Evolutionary conservation across 1,140 invertebrate species (phyloP).

Genomic region (Papilio aristodemus): DNA sequence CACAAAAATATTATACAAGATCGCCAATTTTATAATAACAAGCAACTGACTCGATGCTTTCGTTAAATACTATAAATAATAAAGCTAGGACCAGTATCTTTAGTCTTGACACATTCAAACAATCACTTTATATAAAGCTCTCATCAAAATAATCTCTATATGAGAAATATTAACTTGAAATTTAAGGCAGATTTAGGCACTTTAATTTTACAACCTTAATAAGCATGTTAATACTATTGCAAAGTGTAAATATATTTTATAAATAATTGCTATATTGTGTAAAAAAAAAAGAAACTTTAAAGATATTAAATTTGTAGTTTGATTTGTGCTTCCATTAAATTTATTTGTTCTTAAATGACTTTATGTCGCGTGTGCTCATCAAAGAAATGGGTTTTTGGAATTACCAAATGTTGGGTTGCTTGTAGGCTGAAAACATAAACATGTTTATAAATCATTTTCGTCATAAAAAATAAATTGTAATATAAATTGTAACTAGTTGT

Average conservation of each 20-base stretch:
- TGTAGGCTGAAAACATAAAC: constrained; percentile 59
- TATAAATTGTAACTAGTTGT: too few species aligned
- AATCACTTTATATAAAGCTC: constrained; percentile 45
- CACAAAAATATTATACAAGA: constrained; percentile 12
- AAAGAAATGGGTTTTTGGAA: constrained; percentile 75
- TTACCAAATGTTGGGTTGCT: constrained; percentile 65
- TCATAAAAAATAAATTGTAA: too few species aligned
- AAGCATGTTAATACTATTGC: constrained; percentile 54
- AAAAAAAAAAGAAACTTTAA: constrained; percentile 46
- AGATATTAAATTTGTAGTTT: constrained; percentile 65
- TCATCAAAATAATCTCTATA: constrained; percentile 48
- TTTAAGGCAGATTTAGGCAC: constrained; percentile 75
- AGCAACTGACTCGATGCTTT: constrained; percentile 28
- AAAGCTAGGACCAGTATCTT: constrained; percentile 69
- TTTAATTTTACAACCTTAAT: constrained; percentile 60
- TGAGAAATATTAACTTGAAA: constrained; percentile 48
- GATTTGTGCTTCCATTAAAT: constrained; percentile 70
- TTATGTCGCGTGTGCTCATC: constrained; percentile 42
- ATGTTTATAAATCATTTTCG: constrained; percentile 22
- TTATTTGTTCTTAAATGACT: constrained; percentile 50
- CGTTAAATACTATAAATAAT: constrained; percentile 53
- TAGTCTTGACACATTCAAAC: constrained; percentile 49
- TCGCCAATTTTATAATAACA: constrained; percentile 18
- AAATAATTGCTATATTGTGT: constrained; percentile 41
- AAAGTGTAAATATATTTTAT: constrained; percentile 46